These are phyloP conservation scores for Phortica magna DNA, from an alignment of 2,888 invertebrate genomes.

Conservation along the genomic window DNA sequence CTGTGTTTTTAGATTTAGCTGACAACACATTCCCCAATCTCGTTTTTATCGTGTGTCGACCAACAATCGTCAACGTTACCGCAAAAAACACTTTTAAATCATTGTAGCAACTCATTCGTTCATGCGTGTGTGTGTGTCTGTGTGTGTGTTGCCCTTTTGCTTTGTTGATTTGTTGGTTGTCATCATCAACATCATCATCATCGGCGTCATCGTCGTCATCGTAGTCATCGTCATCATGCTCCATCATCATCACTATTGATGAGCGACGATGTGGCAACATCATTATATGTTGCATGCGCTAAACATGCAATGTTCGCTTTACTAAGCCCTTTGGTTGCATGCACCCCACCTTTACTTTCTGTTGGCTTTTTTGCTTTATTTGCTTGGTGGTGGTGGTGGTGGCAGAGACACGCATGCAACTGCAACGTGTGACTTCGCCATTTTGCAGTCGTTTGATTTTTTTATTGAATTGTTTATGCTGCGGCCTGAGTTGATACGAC, in stretches of 20 bases:
- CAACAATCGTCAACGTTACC: conserved; percentile 69
- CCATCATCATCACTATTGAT: conserved; percentile 51
- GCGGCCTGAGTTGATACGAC: neutral
- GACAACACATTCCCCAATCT: conserved; percentile 2
- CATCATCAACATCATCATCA: conserved; percentile 57
- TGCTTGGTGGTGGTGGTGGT: neutral
- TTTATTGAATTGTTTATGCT: conserved; percentile 71
- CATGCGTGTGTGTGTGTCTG: conserved; percentile 31
- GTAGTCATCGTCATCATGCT: conserved; percentile 38
- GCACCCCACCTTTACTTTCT: conserved; percentile 32
- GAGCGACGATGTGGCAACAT: conserved; percentile 70
- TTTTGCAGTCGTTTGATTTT: conserved; percentile 38
- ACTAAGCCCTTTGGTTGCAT: conserved; percentile 46
- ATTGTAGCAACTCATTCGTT: conserved; percentile 7
- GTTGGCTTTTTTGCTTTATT: conserved; percentile 14
- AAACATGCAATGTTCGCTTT: conserved; percentile 9
- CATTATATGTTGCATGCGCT: conserved; percentile 66
- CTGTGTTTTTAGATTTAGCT: conserved; percentile 14
- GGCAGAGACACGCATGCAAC: neutral
- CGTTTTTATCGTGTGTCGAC: neutral
- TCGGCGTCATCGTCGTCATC: conserved; percentile 68
- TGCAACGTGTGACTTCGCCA: neutral
- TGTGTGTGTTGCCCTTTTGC: conserved; percentile 55
- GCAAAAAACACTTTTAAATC: conserved; percentile 45
- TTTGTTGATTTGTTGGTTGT: conserved; percentile 67